Conservation (phyloP, 1,140 invertebrate species). For the Aphis gossypii region DNA sequence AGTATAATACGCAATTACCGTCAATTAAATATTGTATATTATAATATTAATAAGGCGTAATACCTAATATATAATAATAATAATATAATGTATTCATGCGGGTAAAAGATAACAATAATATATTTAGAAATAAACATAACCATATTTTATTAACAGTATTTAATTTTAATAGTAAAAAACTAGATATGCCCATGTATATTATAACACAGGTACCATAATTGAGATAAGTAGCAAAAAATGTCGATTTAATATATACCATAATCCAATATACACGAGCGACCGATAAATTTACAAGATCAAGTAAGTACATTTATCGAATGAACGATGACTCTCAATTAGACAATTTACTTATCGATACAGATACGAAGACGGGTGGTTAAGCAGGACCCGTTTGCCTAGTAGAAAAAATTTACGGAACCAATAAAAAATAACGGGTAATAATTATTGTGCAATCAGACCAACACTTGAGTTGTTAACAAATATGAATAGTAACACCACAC, state of each 20-base stretch:
- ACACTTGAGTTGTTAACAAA: background rate
- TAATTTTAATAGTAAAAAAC: background rate
- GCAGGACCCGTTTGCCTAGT: background rate
- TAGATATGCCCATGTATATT: background rate
- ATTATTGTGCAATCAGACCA: background rate
- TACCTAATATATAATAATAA: background rate
- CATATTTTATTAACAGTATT: background rate
- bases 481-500: background rate
- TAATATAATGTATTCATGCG: background rate
- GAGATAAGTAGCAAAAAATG: slow-evolving; percentile 8
- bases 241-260: background rate
- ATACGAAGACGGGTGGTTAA: background rate
- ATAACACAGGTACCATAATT: background rate
- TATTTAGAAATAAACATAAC: background rate
- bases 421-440: slow-evolving; percentile 12
- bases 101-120: background rate
- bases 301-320: background rate
- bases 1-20: background rate
- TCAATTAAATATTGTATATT: background rate
- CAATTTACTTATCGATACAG: background rate
- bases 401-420: slow-evolving; percentile 1
- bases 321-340: background rate
- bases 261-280: background rate
- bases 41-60: background rate
- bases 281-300: background rate